Evolutionary conservation across 53 echinoderm and acorn worm species (phyloP), one percentile per base, ranked within the genome.

Genomic region (Zoroaster sp.): DNA sequence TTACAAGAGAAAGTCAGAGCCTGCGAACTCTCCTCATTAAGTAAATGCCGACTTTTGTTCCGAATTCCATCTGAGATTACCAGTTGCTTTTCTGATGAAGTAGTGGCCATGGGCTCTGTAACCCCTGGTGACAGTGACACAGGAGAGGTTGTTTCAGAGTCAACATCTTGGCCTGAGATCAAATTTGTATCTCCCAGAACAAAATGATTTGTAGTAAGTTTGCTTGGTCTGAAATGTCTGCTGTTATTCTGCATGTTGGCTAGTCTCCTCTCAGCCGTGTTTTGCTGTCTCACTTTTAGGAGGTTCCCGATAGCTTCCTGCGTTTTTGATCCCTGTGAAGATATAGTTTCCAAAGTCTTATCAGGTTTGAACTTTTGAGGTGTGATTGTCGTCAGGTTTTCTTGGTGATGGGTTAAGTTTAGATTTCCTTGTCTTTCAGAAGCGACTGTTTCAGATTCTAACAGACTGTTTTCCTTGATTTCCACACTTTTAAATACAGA

Each of bases 181-280:
- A 49, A 11, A 76, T 51, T 31, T 69, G 9, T 3, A 9, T 69
- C 13, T 13, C 36, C 11, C 3, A 8, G 14, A 13, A 11, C 35
- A 78, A 3, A 15, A 36, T 83, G 41, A 28, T 18, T 34, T 2
- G 44, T 43, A n/a, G 45, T 69, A 83, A 45, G n/a, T 53, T 83
- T 72, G 1, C 33, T 52, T 35, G 86, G 47, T 51, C 86, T 47
- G 12, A 88, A 88, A 45, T 88, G 88, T 36, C 88, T 88, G 77
- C 88, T 88, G 44, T 66, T 88, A 41, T 45, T 77, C 32, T 23
- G 88, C 23, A 88, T 2, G 35, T 49, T 78, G 40, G 32, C 21
- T 78, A 78, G 59, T 78, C 78, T 54, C 59, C 0, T 78, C 23
- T n/a, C 59, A 51, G 39, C 78, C n/a, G 63, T 23, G 11, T 78